Conservation (phyloP, 2,113 vertebrate genomes). For the Lophotis ruficrista region DNA sequence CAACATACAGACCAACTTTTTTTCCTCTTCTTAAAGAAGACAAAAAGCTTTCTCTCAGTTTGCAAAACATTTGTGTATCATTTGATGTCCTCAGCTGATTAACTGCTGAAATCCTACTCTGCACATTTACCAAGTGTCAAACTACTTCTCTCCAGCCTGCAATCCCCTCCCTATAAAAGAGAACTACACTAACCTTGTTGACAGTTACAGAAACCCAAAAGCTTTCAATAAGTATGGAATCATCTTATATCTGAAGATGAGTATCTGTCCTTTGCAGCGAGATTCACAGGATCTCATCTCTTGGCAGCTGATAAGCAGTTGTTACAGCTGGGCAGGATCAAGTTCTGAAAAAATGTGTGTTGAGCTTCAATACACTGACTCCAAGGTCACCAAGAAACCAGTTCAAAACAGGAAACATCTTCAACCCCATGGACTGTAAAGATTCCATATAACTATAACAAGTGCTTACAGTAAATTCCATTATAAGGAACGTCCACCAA, state of each 20-base stretch:
- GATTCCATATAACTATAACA: neutral
- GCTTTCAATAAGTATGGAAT: neutral
- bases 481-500: neutral
- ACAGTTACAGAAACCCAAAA: neutral
- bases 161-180: neutral
- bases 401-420: neutral
- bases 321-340: neutral
- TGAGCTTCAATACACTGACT: neutral
- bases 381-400: neutral
- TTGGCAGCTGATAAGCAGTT: neutral
- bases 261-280: neutral
- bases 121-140: neutral
- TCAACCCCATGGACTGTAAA: neutral
- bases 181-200: neutral
- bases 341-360: neutral
- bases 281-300: neutral
- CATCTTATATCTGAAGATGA: neutral
- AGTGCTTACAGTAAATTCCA: constrained; percentile 26
- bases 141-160: neutral
- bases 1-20: constrained; percentile 35
- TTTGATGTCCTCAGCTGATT: neutral
- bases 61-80: neutral
- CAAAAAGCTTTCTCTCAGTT: neutral
- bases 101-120: constrained; percentile 45
- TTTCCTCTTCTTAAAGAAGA: neutral